phyloP scores from a whole-genome alignment of 2,113 vertebrate genomes.

The Peromyscus maniculatus region DNA sequence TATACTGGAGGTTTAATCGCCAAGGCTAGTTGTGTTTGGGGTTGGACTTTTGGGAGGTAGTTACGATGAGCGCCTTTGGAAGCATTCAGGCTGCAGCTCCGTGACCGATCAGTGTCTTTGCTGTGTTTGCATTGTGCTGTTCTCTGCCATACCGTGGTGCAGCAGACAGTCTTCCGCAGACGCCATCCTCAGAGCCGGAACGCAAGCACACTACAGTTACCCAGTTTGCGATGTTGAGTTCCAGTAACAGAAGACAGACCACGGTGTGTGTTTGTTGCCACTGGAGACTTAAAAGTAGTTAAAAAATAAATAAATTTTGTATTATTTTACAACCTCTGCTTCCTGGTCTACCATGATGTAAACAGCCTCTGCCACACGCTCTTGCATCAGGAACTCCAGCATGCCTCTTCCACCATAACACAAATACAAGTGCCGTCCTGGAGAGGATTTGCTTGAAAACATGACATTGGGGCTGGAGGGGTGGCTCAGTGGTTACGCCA shows the following conservation, averaged over 20 bases:
- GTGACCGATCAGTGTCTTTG: no score
- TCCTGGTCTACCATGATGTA: no score
- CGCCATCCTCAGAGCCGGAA: neutral
- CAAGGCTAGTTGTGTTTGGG: neutral
- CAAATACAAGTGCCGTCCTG: neutral
- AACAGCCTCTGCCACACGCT: no score
- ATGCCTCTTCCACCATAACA: no score
- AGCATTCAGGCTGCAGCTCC: no score
- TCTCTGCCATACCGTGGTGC: neutral
- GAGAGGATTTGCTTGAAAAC: neutral
- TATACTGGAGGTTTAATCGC: neutral
- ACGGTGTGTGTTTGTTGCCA: neutral
- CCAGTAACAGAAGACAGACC: neutral
- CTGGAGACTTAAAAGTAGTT: neutral
- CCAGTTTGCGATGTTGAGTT: neutral
- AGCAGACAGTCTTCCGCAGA: no score
- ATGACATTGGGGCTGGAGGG: neutral
- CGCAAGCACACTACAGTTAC: neutral
- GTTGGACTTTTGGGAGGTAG: neutral
- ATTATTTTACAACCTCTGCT: neutral
- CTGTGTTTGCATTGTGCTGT: neutral
- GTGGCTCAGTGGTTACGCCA: neutral
- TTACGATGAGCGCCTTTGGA: neutral
- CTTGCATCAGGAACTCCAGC: no score
- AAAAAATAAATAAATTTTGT: neutral